Base-by-base conservation (phyloP, 2,888 invertebrate genomes). In the Boloria selene region DNA sequence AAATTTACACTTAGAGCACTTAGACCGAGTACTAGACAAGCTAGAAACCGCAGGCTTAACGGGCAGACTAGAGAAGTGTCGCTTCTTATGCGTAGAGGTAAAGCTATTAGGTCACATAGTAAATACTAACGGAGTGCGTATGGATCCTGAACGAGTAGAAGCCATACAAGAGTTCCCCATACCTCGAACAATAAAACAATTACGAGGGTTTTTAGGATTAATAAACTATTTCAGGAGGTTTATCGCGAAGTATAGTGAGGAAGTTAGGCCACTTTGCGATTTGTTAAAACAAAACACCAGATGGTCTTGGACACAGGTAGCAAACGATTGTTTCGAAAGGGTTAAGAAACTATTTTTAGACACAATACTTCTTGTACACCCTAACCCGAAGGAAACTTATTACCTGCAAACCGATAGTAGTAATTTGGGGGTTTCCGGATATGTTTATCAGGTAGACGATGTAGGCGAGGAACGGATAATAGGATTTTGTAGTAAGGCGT, bases 171-270 rank as follows among this genome's bases (percentile, higher is more conserved):
- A 71, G 0, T 76, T 73, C 38, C 75, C 79, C 0, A 26, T 49
- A 1, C 77, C 75, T 0, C 74, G 61, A 2, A 73, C 69, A 42
- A 5, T 69, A 7, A 74, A 75, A 59, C 74, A 75, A 0, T 0
- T 76, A 3, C 56, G 75, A 26, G 73, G 71, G 0, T 78, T 76
- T 63, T 22, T 78, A 13, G 76, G 76, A 0, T 51, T 77, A 2
- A 72, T 71, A 26, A 75, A 75, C 58, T 76, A 65, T 59, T 77
- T 74, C 59, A 65, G 76, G 10, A 56, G 67, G 18, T 76, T 77
- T 58, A 72, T 77, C 1, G 64, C 70, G 0, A 50, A 72, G 1
- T 76, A 16, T 22, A 22, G 22, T 22, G 22, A 22, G 22, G 22
- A 22, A 22, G 22, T 22, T 22, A 22, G 22, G 22, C 74, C 75